phyloP scores from a whole-genome alignment of 2,888 invertebrate genomes.

The Trichogramma evanescens region DNA sequence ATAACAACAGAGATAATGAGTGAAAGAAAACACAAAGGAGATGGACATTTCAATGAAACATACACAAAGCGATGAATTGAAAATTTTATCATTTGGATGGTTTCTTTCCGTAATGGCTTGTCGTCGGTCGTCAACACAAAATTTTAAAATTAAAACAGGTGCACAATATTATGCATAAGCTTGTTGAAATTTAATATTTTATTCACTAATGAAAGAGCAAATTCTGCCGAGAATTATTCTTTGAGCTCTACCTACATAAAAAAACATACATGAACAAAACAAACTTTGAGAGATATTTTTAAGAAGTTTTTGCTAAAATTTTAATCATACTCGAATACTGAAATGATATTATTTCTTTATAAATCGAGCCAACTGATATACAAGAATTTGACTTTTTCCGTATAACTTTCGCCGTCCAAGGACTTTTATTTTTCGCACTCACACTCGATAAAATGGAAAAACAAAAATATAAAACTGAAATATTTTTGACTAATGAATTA shows the following conservation, averaged over 20 bases:
- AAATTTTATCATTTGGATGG: conserved; percentile 12
- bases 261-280: conserved; percentile 8
- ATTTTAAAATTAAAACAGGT: not conserved
- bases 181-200: too few species aligned
- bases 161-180: too few species aligned
- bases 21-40: conserved; percentile 3
- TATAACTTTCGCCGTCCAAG: conserved; percentile 17
- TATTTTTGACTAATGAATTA: too few species aligned
- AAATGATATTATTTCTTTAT: conserved; percentile 2
- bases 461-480: too few species aligned
- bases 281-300: conserved; percentile 20
- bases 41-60: conserved; percentile 10
- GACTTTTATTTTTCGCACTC: conserved; percentile 11
- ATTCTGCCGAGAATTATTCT: conserved; percentile 3
- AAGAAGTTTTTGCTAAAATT: conserved; percentile 15
- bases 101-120: conserved; percentile 17
- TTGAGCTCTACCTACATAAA: conserved; percentile 16
- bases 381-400: conserved; percentile 4
- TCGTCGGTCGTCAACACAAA: conserved; percentile 8
- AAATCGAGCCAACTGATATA: not conserved
- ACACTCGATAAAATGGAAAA: conserved; percentile 3
- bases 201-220: not conserved
- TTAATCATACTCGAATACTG: too few species aligned
- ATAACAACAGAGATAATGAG: not conserved
- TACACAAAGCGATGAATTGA: not conserved